Evolutionary conservation across 1,140 invertebrate genomes (phyloP), one percentile per base, ranked within the genome.

Genomic region (Coptotermes formosanus): DNA sequence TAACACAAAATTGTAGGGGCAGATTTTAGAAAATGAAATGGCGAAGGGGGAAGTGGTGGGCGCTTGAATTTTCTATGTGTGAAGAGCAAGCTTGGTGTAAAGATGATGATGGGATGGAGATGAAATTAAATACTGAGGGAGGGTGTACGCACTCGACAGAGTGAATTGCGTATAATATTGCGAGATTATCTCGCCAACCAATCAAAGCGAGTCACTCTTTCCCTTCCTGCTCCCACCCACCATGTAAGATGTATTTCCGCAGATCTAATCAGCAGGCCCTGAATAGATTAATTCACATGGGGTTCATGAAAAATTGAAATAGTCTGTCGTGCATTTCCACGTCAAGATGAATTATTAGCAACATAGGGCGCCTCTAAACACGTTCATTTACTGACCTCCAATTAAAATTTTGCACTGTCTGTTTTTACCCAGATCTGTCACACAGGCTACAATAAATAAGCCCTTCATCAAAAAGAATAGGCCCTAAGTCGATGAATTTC

Each of bases 21-120:
- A 83, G 82, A 83, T 83, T 83, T 83, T 83, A 44, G 82, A 83
- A 83, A 83, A 83, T 83, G 82, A 83, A 83, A 45, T 83, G 25
- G 32, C 3, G 48, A 19, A 21, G 16, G 82, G 25, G 23, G n/a
- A 19, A 44, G 30, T 14, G 12, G 14, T 82, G 82, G 25, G 25
- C 14, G 82, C 21, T 75, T 75, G 64, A 30, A 75, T 30, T 75
- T 75, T 75, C 64, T 75, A 75, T 75, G 64, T 75, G 64, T 75
- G 64, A 75, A 30, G 25, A 75, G n/a, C n/a, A 83, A 45, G 82
- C 8, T 25, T 83, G 82, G 82, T 83, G 82, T 52, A 44, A 52
- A 43, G 82, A 52, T 52, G 43, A 45, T 45, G 82, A 83, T 43
- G 82, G 32, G 32, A 83, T 44, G 48, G 43, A 83, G 82, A 83